Evolutionary conservation across 2,797 vertebrate species (phyloP), one percentile per base, ranked within the genome.

Genomic region (Champsocephalus esox): DNA sequence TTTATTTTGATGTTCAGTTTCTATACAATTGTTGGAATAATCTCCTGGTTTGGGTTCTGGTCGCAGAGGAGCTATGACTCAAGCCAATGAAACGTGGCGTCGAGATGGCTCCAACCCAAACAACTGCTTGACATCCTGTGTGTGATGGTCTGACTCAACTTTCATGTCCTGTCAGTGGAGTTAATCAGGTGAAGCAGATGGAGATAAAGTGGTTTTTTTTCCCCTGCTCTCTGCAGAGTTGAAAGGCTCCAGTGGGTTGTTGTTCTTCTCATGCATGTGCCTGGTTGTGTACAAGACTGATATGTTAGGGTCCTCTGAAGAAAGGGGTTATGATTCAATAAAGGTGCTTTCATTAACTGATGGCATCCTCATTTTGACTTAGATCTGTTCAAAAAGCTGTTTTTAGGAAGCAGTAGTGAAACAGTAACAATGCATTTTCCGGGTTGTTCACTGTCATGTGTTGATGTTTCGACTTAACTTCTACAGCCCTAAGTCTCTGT

Each of bases 51-150:
- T 65, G n/a, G 48, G 45, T 66, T 61, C 2, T 24, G 75, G 75
- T 76, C 63, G 44, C 48, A 12, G 73, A 77, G 50, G 62, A 50
- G 55, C 49, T 19, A 51, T 80, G 86, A 85, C 56, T 85, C 51
- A 63, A 38, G 77, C n/a, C 60, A 48, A 32, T 80, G 74, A 82
- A 82, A 84, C 70, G 81, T 86, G 85, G 78, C 79, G 44, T 24
- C 13, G 13, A 68, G n/a, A 73, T 71, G 73, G 68, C 81, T 62
- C 65, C 38, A n/a, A 46, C 54, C 54, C 28, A 49, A 48, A 54
- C 55, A 48, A 48, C 38, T 49, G 56, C 71, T 67, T 8, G 69
- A 80, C 75, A 75, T 80, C 75, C 79, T 77, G 77, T 57, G 69
- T 61, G 62, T 56, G 79, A 83, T 66, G 66, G 0, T 14, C 57